A percentile compares a stretch with the other conserved stretches of the same genome.
These are phyloP conservation scores for Halocaridina rubra DNA, from an alignment of 2,888 invertebrate species.

Conservation along the genomic window DNA sequence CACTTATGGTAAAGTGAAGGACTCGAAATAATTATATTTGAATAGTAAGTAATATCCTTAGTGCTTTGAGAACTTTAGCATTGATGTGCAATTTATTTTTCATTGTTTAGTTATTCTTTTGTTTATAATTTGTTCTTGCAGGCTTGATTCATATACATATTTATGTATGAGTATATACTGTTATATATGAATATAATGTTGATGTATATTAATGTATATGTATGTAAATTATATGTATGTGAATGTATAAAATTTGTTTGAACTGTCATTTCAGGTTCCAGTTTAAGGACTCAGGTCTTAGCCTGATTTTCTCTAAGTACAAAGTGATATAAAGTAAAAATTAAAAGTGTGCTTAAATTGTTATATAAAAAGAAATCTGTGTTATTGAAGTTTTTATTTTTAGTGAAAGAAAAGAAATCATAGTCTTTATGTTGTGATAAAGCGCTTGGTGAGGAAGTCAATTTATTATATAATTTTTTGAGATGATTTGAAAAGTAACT, in stretches of 20 bases:
- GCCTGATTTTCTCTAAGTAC: slow-evolving; percentile 57
- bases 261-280: slow-evolving; percentile 34
- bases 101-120: too few relatives aligned
- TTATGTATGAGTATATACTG: not conserved
- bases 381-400: slow-evolving; percentile 56
- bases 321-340: slow-evolving; percentile 56
- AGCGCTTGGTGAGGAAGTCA: slow-evolving; percentile 53
- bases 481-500: too few relatives aligned
- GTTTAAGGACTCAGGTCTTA: slow-evolving; percentile 43
- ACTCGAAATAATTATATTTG: too few relatives aligned
- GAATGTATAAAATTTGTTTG: slow-evolving; percentile 5
- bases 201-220: not conserved
- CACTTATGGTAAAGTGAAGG: too few relatives aligned
- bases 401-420: slow-evolving; percentile 40
- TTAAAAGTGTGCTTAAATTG: slow-evolving; percentile 58
- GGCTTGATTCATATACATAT: too few relatives aligned
- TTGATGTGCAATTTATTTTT: too few relatives aligned
- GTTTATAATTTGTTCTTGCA: too few relatives aligned
- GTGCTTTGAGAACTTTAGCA: too few relatives aligned
- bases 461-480: too few relatives aligned
- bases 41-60: too few relatives aligned
- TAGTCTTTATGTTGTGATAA: slow-evolving; percentile 60
- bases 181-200: not conserved
- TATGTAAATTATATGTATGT: not conserved
- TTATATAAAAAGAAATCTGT: slow-evolving; percentile 36